Base-by-base conservation (phyloP, 2,797 vertebrate genomes). In the Luscinia megarhynchos region DNA sequence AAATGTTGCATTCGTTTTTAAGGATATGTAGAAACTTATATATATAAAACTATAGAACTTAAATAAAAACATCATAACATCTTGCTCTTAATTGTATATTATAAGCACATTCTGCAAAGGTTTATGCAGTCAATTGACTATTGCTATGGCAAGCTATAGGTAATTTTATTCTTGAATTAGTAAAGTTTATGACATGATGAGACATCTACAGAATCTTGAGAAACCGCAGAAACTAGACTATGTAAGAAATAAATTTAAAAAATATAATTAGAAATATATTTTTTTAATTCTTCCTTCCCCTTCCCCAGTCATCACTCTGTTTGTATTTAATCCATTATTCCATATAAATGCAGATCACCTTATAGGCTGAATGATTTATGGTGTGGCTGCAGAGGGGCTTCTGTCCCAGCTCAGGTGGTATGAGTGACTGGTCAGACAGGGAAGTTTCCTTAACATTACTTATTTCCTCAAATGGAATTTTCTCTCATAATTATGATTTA, bases 231-330 rank as follows among this genome's bases (percentile, higher is more conserved):
- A 89, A 89, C 43, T 4, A 63, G 10, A 75, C 87, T 62, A 53
- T 20, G 1, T 13, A 15, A 68, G 27, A 81, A 90, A 64, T 9
- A 38, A 0, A 45, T 29, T 29, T 48, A 3, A 48, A 51, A 83
- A 73, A 69, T 9, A 6, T 8, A 12, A 32, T n/a, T 50, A 36
- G 15, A 48, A 58, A 58, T 34, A 0, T 32, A 1, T 2, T 72
- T 73, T 43, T 68, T 69, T 15, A 12, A 7, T 24, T 26, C 6
- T 2, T 8, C n/a, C 11, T 2, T 30, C 11, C 29, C 10, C 7
- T 1, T 4, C 7, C 43, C 45, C 16, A 3, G 1, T 34, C 3
- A 1, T 11, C 18, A 30, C 48, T 19, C 2, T 8, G 1, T 77
- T 78, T 18, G 7, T 34, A 5, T 61, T 72, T 69, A 46, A 87